Base-by-base conservation (phyloP, 2,888 invertebrate species). In the Aelia acuminata region DNA sequence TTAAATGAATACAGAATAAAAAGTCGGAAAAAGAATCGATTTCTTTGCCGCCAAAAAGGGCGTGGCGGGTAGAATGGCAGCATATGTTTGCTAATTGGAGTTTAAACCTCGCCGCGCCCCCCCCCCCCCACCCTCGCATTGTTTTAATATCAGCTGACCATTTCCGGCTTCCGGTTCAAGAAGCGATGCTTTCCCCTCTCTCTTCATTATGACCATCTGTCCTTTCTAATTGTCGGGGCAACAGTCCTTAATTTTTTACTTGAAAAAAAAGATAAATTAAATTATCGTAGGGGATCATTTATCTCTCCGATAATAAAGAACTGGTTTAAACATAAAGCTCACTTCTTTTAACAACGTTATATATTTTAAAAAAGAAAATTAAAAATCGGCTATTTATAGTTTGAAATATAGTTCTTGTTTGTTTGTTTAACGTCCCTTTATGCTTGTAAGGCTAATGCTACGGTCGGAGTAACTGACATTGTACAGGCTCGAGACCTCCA, bases 1-100 rank as follows among this genome's bases (percentile, higher is more conserved):
- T 84, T 35, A 84, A 84, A 84, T 35, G 84, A 35, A 50, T 50
- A 35, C 26, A 26, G 49, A 50, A 53, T 85, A 87, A 87, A 87
- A 87, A 87, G n/a, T 31, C 43, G 43, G 22, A 26, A 43, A 87
- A 70, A 53, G 87, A 43, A 87, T 87, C 87, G 87, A 87, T 87
- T 87, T 87, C 87, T 87, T 87, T 87, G 11, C 39, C 43, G 85
- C 85, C 39, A 47, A 63, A n/a, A 63, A 26, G 70, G 63, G 87
- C 63, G 87, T 87, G 87, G 63, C 43, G n/a, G 43, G 20, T n/a
- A 43, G 87, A 39, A 63, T 31, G 49, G 85, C 57, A 53, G 53
- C 85, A 85, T 85, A 85, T 85, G 85, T 85, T 85, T 85, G 85
- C 85, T 85, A 87, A 87, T 87, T 57, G 63, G 35, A 87, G 87